Evolutionary conservation across 1,140 invertebrate species (phyloP), one percentile per base, ranked within the genome.

Genomic region (Alviniconcha marisindica): DNA sequence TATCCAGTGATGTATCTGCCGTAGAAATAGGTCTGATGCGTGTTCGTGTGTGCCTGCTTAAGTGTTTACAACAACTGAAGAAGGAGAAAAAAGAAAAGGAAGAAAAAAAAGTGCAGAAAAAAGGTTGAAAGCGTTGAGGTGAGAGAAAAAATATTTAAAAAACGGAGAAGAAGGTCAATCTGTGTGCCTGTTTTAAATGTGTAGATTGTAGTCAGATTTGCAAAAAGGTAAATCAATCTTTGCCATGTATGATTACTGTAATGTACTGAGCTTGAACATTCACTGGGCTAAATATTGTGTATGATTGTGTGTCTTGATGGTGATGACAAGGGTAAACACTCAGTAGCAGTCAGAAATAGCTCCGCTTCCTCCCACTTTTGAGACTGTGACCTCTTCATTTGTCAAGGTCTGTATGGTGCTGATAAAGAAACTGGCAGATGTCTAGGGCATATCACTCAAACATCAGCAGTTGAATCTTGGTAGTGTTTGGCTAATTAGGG

Each of bases 221-320:
- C 69, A 40, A 71, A 33, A 33, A 40, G 24, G 2, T 40, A 40
- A 40, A 33, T 15, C 3, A 15, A 40, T 21, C 31, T 14, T 71
- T 71, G 69, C 69, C 36, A 71, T 71, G 69, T 40, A 36, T 71
- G 36, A 36, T 36, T 71, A 40, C 24, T 71, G 69, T 71, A 24
- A 40, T 71, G 36, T 66, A 66, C 63, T 33, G 63, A 40, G 69
- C 69, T 71, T 40, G 36, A 18, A 28, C 36, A 10, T 71, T 71
- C 24, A 21, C 21, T 18, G 28, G 31, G 5, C 7, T 21, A 33
- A 28, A 69, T 21, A 69, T 21, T 33, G 63, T 28, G 21, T 33
- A 31, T 69, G n/a, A 21, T 24, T 60, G 56, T n/a, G n/a, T 14
- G 24, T 28, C 56, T 60, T 60, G 56, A 60, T 60, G 56, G 56